phyloP scores from a whole-genome alignment of 2,797 vertebrate species.

The Anniella stebbinsi region DNA sequence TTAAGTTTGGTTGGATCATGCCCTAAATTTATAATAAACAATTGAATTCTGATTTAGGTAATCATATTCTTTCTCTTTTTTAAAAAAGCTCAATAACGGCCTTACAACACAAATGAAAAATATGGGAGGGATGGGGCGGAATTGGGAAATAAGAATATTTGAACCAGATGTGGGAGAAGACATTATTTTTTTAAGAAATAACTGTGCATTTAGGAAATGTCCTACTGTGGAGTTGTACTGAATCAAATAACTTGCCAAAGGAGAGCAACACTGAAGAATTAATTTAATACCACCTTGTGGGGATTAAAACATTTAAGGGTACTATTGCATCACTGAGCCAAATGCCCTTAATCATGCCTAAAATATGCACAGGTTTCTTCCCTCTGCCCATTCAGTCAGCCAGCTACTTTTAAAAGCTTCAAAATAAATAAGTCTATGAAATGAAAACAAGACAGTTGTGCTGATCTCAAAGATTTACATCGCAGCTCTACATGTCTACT shows the following conservation, averaged over 20 bases:
- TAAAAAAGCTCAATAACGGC: conserved; percentile 25
- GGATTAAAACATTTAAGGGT: conserved; percentile 38
- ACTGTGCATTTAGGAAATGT: neutral
- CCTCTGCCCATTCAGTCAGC: conserved; percentile 22
- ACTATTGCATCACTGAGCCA: conserved; percentile 4
- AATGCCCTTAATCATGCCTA: conserved; percentile 42
- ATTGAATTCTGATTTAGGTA: conserved; percentile 1
- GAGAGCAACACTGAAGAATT: conserved; percentile 33
- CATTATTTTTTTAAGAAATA: conserved; percentile 48
- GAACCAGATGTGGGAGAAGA: conserved; percentile 18
- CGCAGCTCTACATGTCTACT: neutral
- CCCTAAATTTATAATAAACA: conserved; percentile 21
- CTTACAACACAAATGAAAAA: neutral
- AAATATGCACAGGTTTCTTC: conserved; percentile 24
- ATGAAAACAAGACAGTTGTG: conserved; percentile 13
- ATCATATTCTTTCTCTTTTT: conserved; percentile 7
- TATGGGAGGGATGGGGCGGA: neutral
- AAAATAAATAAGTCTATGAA: conserved; percentile 14
- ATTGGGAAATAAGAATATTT: conserved; percentile 29
- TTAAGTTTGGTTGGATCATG: neutral
- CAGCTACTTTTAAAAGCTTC: conserved; percentile 23
- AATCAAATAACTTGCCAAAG: neutral
- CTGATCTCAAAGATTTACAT: neutral
- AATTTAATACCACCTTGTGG: conserved; percentile 46
- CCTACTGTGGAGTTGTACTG: neutral